phyloP scores from a whole-genome alignment of 2,888 invertebrate species.

The Galerucella pusilla region DNA sequence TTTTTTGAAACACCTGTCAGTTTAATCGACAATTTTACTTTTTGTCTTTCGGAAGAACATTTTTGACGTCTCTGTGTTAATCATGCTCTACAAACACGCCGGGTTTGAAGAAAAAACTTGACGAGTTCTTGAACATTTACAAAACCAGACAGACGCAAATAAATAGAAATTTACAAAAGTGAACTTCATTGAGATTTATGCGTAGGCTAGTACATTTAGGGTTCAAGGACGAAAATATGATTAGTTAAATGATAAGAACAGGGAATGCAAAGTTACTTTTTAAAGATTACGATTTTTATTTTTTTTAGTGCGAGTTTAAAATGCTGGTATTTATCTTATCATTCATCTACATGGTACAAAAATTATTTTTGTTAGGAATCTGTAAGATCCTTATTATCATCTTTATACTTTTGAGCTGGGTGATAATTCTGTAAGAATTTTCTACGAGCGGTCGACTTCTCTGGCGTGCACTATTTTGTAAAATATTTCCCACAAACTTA shows the following conservation, averaged over 20 bases:
- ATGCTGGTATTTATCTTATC: background rate
- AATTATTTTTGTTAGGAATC: background rate
- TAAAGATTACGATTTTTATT: background rate
- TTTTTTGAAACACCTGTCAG: background rate
- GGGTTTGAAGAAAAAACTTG: background rate
- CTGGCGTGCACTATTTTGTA: too few relatives aligned
- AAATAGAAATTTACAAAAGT: background rate
- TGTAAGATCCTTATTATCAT: too few relatives aligned
- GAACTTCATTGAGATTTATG: constrained; percentile 1
- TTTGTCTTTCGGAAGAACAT: background rate
- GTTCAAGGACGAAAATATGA: constrained; percentile 8
- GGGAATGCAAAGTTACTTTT: background rate
- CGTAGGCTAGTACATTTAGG: constrained; percentile 2
- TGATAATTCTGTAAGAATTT: too few relatives aligned
- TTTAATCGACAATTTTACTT: background rate
- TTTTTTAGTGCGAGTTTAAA: background rate
- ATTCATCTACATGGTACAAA: background rate
- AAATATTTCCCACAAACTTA: too few relatives aligned
- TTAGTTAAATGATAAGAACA: background rate
- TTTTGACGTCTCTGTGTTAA: background rate
- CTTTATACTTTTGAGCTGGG: too few relatives aligned
- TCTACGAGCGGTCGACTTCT: too few relatives aligned
- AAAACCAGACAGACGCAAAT: background rate
- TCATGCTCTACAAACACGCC: background rate
- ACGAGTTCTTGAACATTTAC: background rate